Percentiles rank a stretch among this genome's conserved stretches.
Conservation (phyloP, 1,140 invertebrate species). For the Pinna nobilis region DNA sequence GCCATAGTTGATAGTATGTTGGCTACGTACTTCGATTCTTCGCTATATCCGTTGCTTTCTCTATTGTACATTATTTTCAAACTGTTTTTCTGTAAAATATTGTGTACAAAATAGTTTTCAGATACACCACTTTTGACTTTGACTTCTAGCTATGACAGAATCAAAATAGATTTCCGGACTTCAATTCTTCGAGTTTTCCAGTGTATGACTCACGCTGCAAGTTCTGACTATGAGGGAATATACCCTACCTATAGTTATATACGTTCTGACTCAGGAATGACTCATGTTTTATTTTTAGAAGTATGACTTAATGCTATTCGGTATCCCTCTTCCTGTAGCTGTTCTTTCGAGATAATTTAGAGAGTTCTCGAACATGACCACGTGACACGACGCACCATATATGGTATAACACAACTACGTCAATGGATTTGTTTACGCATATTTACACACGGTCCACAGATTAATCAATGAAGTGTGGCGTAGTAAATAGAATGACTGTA, state of each 20-base stretch:
- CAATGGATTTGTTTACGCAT: slow-evolving; percentile 26
- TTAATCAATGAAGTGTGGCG: slow-evolving; percentile 12
- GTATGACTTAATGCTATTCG: slow-evolving; percentile 47
- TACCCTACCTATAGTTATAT: slow-evolving; percentile 38
- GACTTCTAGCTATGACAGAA: slow-evolving; percentile 23
- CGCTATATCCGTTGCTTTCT: slow-evolving; percentile 41
- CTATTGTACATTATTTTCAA: slow-evolving; percentile 19
- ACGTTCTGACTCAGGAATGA: slow-evolving; percentile 50
- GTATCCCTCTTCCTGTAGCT: neutral
- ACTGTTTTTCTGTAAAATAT: slow-evolving; percentile 14
- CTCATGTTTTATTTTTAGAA: slow-evolving; percentile 52
- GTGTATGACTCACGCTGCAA: slow-evolving; percentile 46
- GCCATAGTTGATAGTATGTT: slow-evolving; percentile 68
- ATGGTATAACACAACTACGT: slow-evolving; percentile 13
- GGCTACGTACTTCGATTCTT: slow-evolving; percentile 68
- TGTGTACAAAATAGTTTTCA: neutral
- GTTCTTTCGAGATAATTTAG: neutral
- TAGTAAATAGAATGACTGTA: slow-evolving; percentile 5
- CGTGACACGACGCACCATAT: slow-evolving; percentile 13
- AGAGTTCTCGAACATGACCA: neutral
- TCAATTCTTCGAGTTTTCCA: slow-evolving; percentile 20
- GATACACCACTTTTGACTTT: neutral
- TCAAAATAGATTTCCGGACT: slow-evolving; percentile 28
- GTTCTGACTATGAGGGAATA: slow-evolving; percentile 48
- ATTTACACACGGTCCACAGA: slow-evolving; percentile 13